Percentiles rank a stretch among this genome's conserved stretches.
phyloP scores from a whole-genome alignment of 92 coral and sea anemone species.

The Parazoanthus atlanticus region DNA sequence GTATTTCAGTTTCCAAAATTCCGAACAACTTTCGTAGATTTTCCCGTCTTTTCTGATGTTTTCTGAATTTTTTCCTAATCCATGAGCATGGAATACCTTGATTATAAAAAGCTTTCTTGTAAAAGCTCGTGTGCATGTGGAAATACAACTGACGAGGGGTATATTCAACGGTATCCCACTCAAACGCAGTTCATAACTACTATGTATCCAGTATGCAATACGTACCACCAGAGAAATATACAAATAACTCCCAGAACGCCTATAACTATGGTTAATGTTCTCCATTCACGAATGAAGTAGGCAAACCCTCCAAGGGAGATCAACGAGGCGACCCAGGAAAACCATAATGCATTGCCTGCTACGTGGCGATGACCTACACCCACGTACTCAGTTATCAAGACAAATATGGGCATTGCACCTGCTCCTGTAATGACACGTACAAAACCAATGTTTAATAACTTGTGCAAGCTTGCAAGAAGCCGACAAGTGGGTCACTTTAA shows the following conservation, averaged over 20 bases:
- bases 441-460: neutral
- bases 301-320: conserved; percentile 22
- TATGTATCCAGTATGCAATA: neutral
- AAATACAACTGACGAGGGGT: neutral
- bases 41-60: no score
- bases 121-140: no score
- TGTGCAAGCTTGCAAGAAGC: neutral
- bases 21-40: no score
- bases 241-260: conserved; percentile 15
- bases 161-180: no score
- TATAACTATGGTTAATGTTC: conserved; percentile 13
- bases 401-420: conserved; percentile 30
- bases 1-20: no score
- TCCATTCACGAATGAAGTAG: conserved; percentile 38
- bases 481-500: no score
- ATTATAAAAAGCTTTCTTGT: no score
- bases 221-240: conserved; percentile 30
- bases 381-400: conserved; percentile 27
- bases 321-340: conserved; percentile 26
- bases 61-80: no score
- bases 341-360: conserved; percentile 8
- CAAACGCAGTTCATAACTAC: neutral
- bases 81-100: no score
- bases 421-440: neutral
- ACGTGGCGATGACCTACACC: conserved; percentile 22